phyloP scores from a whole-genome alignment of 2,113 vertebrate genomes.

The Alosa alosa region DNA sequence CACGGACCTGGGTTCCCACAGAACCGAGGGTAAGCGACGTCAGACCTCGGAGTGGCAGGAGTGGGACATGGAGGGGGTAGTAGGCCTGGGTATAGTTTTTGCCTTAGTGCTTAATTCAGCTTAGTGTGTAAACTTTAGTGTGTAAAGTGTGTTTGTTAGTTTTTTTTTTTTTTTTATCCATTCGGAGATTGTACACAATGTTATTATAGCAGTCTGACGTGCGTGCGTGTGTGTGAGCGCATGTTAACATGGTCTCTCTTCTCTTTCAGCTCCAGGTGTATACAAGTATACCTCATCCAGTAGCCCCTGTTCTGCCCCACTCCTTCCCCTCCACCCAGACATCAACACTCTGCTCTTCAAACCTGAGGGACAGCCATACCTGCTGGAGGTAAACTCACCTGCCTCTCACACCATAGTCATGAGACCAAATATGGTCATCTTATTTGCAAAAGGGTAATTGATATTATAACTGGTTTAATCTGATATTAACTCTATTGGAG shows the following conservation, averaged over 20 bases:
- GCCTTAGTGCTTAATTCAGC: too few species aligned
- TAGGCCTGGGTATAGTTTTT: neutral
- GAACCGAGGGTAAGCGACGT: conserved; percentile 81
- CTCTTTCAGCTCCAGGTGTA: conserved; percentile 76
- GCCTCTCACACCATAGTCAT: neutral
- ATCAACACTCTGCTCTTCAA: conserved; percentile 88
- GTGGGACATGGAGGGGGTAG: too few species aligned
- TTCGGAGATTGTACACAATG: too few species aligned
- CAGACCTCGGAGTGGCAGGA: too few species aligned
- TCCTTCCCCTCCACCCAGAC: conserved; percentile 84
- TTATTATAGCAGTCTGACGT: too few species aligned
- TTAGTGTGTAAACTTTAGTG: neutral
- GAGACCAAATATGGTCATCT: neutral
- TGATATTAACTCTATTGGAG: too few species aligned
- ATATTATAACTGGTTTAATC: too few species aligned
- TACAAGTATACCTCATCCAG: conserved; percentile 76
- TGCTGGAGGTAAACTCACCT: conserved; percentile 83
- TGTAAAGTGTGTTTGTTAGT: neutral
- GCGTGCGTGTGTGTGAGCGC: neutral
- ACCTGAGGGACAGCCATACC: conserved; percentile 88
- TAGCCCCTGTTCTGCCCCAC: conserved; percentile 67
- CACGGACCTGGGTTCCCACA: conserved; percentile 82
- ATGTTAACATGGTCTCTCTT: conserved; percentile 32
- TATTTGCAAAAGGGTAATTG: neutral
- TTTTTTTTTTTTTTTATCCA: too few species aligned